Percentiles rank a stretch among this genome's conserved stretches.
Conservation (phyloP, 2,888 invertebrate species). For the Mactromeris polynyma region DNA sequence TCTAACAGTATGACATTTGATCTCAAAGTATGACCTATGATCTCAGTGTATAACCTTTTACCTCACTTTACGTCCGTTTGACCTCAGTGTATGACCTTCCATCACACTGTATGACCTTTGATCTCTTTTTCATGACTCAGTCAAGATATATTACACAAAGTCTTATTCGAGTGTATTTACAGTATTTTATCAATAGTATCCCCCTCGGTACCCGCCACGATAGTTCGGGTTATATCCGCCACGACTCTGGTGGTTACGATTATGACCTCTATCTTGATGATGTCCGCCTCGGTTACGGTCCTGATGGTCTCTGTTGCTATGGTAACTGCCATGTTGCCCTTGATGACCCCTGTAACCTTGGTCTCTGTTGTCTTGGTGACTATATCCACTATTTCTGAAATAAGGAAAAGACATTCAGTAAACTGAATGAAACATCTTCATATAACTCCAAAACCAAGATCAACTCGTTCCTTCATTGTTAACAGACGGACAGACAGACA, state of each 20-base stretch:
- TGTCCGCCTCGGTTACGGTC: constrained; percentile 39
- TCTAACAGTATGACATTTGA: background rate
- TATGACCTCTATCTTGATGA: constrained; percentile 48
- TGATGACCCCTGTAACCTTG: constrained; percentile 49
- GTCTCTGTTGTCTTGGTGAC: constrained; percentile 38
- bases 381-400: constrained; percentile 46
- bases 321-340: constrained; percentile 41
- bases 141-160: background rate
- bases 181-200: constrained; percentile 39
- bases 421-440: too few species aligned
- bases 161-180: background rate
- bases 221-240: constrained; percentile 63
- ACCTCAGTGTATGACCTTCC: background rate
- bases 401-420: background rate
- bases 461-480: too few species aligned
- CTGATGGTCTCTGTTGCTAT: constrained; percentile 48
- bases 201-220: constrained; percentile 59
- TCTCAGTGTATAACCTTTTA: too few species aligned
- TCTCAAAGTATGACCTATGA: background rate
- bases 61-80: too few species aligned
- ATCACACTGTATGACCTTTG: background rate
- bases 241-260: constrained; percentile 48
- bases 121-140: background rate
- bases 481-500: too few species aligned
- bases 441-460: too few species aligned